Percentiles rank a stretch among this genome's conserved stretches.
Conservation (phyloP, 2,113 vertebrate genomes). For the Leptobrachium leishanense region DNA sequence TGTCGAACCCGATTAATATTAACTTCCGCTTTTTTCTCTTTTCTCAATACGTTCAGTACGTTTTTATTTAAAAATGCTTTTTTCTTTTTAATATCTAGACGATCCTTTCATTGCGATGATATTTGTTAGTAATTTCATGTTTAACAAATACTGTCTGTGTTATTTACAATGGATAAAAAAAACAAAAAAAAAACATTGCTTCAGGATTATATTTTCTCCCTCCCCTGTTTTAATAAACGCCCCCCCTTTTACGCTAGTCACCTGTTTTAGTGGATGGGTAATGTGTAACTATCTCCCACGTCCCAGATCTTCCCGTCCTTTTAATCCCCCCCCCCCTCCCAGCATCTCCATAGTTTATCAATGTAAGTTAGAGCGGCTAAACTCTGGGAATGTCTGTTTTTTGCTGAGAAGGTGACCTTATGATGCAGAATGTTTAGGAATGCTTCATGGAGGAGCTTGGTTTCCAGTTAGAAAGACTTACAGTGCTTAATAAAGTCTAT, state of each 20-base stretch:
- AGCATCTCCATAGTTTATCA: slow-evolving; percentile 66
- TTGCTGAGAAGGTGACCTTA: slow-evolving; percentile 52
- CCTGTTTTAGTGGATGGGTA: slow-evolving; percentile 67
- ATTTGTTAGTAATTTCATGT: slow-evolving; percentile 59
- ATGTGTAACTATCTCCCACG: slow-evolving; percentile 61
- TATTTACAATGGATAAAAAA: slow-evolving; percentile 48
- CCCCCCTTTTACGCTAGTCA: slow-evolving; percentile 59
- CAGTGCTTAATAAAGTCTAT: slow-evolving; percentile 71
- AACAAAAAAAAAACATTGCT: slow-evolving; percentile 39
- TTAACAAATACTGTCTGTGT: slow-evolving; percentile 53
- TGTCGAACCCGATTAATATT: slow-evolving; percentile 38
- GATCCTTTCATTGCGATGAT: slow-evolving; percentile 55
- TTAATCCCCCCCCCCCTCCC: slow-evolving; percentile 52
- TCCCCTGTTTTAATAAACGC: slow-evolving; percentile 57
- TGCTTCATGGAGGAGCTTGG: slow-evolving; percentile 63
- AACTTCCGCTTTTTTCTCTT: slow-evolving; percentile 35
- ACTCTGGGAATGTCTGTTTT: slow-evolving; percentile 57
- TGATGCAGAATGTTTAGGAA: slow-evolving; percentile 59
- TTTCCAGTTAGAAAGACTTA: slow-evolving; percentile 67
- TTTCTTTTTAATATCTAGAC: slow-evolving; percentile 50
- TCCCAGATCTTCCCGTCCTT: slow-evolving; percentile 60
- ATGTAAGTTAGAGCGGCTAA: slow-evolving; percentile 68
- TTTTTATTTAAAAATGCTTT: not conserved
- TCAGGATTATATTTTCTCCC: slow-evolving; percentile 56
- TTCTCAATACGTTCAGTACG: slow-evolving; percentile 13